Evolutionary conservation across 2,113 vertebrate species (phyloP).

Genomic region (Thinocorus orbignyianus): DNA sequence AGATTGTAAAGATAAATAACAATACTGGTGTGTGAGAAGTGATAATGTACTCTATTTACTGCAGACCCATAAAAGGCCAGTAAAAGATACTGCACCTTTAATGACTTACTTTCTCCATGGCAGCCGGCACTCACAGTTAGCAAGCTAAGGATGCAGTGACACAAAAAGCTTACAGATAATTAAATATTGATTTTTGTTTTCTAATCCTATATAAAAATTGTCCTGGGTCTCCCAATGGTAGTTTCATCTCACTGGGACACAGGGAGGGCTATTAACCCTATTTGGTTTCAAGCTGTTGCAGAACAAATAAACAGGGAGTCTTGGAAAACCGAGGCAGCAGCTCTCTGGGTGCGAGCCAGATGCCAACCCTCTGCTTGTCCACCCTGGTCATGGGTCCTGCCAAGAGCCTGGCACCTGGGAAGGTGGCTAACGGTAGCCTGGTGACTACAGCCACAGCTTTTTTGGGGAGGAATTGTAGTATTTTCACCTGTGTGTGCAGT

Average conservation of each 20-base stretch:
- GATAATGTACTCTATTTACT: slow-evolving; percentile 82
- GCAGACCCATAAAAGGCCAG: slow-evolving; percentile 70
- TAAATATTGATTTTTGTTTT: slow-evolving; percentile 99
- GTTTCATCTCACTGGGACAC: slow-evolving; percentile 91
- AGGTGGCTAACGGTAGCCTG: not conserved
- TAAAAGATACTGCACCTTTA: slow-evolving; percentile 80
- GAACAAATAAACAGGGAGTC: slow-evolving; percentile 56
- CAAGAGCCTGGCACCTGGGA: not conserved
- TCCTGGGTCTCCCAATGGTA: slow-evolving; percentile 97
- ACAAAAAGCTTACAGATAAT: slow-evolving; percentile 99
- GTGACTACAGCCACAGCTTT: not conserved
- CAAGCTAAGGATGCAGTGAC: slow-evolving; percentile 98
- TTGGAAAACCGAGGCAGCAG: not conserved
- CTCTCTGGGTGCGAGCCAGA: not conserved
- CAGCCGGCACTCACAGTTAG: slow-evolving; percentile 82
- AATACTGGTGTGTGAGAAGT: slow-evolving; percentile 60
- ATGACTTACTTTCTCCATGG: slow-evolving; percentile 86
- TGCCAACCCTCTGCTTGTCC: not conserved
- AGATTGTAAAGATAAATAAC: slow-evolving; percentile 83
- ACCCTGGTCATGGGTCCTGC: not conserved
- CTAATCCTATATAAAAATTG: slow-evolving; percentile 99
- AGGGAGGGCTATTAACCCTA: slow-evolving; percentile 85
- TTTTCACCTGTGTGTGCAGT: not conserved
- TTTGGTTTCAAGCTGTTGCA: slow-evolving; percentile 71
- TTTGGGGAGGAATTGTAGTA: fast-evolving